Percentiles rank a stretch among this genome's conserved stretches.
phyloP scores from a whole-genome alignment of 2,888 invertebrate species.

The Metopia argyrocephala region DNA sequence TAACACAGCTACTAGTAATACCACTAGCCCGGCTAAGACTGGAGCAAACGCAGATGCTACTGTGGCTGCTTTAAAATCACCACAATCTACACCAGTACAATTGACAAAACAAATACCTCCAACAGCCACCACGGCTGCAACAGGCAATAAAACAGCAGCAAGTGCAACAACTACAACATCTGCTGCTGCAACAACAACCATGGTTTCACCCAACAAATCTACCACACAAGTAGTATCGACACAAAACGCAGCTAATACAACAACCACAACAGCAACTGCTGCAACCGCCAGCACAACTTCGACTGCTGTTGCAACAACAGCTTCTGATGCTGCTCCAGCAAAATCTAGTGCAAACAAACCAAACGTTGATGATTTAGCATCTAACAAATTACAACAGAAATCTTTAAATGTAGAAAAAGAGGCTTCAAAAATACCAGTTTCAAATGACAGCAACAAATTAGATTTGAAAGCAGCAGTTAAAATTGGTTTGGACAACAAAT shows the following conservation, averaged over 20 bases:
- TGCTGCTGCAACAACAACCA: constrained; percentile 10
- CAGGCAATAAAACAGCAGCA: constrained; percentile 39
- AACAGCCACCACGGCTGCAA: constrained; percentile 54
- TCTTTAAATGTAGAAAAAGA: constrained; percentile 41
- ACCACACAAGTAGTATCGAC: constrained; percentile 29
- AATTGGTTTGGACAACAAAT: not conserved
- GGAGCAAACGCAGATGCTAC: constrained; percentile 37
- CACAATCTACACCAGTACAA: constrained; percentile 68
- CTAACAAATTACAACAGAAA: constrained; percentile 33
- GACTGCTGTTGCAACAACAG: constrained; percentile 19
- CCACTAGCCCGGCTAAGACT: constrained; percentile 47
- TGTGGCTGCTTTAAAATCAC: constrained; percentile 65
- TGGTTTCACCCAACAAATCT: constrained; percentile 36
- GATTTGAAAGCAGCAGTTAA: not conserved
- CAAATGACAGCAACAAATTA: constrained; percentile 23
- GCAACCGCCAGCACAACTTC: constrained; percentile 10
- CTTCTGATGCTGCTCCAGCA: constrained; percentile 20
- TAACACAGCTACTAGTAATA: constrained; percentile 39
- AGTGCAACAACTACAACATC: constrained; percentile 33
- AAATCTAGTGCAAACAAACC: constrained; percentile 20
- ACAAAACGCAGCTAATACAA: constrained; percentile 19
- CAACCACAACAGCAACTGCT: constrained; percentile 36
- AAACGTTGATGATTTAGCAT: constrained; percentile 3
- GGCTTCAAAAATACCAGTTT: constrained; percentile 15
- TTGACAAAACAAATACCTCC: constrained; percentile 67